Percentiles rank a stretch among this genome's conserved stretches.
phyloP scores from a whole-genome alignment of 2,113 vertebrate genomes.

The Tragelaphus scriptus region DNA sequence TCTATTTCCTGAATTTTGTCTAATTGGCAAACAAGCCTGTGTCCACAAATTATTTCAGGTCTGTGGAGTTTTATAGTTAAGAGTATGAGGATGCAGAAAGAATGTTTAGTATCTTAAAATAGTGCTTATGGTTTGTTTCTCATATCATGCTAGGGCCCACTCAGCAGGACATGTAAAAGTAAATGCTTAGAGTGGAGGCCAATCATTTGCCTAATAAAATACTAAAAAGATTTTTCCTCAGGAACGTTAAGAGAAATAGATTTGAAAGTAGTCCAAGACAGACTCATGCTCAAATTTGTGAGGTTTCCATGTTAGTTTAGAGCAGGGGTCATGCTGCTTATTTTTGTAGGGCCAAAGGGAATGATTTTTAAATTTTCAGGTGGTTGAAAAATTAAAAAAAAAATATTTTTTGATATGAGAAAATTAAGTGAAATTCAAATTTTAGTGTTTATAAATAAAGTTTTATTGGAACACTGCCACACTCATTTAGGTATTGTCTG shows the following conservation, averaged over 20 bases:
- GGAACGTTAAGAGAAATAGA: background rate
- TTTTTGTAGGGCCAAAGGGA: background rate
- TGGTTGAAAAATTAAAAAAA: background rate
- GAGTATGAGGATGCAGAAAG: background rate
- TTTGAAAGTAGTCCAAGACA: background rate
- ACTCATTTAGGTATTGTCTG: background rate
- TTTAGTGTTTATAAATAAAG: background rate
- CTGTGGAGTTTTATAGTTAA: background rate
- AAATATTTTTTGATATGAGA: background rate
- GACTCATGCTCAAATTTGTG: background rate
- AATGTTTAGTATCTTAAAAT: background rate
- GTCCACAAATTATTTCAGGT: background rate
- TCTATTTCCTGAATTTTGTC: slow-evolving; percentile 1
- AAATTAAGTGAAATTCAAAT: background rate
- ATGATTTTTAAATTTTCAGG: background rate
- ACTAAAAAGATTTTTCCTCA: background rate
- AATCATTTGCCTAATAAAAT: background rate
- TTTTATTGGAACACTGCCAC: background rate
- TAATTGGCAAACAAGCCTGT: background rate
- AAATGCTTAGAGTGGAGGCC: background rate
- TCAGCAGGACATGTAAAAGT: background rate
- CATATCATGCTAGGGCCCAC: background rate
- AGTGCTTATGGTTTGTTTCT: background rate
- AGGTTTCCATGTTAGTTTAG: background rate
- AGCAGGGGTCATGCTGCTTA: background rate